Conservation (phyloP, 2,888 invertebrate genomes). For the Sarcophaga caerulescens region DNA sequence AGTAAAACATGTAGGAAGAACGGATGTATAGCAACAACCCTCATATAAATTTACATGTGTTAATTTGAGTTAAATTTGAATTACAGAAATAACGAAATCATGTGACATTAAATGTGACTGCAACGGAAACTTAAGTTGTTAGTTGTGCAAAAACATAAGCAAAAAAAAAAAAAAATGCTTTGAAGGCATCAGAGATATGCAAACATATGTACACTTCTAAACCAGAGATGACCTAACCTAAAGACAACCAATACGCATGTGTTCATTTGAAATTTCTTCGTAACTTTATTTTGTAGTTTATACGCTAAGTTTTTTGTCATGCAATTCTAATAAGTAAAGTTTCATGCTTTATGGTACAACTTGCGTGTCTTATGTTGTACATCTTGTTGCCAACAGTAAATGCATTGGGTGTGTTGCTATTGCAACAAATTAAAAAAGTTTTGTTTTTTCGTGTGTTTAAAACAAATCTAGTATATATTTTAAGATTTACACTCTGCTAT, state of each 20-base stretch:
- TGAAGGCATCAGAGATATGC: not conserved
- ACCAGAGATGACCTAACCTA: not conserved
- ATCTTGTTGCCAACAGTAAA: not conserved
- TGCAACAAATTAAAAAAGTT: slow-evolving; percentile 21
- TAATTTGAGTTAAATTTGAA: slow-evolving; percentile 4
- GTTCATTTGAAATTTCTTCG: not conserved
- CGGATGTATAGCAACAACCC: not conserved
- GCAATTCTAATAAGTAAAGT: too few relatives aligned
- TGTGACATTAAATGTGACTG: slow-evolving; percentile 57
- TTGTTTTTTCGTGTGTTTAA: slow-evolving; percentile 4
- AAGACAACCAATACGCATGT: not conserved
- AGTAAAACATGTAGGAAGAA: not conserved
- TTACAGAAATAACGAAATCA: slow-evolving; percentile 36
- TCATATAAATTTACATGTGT: not conserved
- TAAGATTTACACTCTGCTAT: too few relatives aligned
- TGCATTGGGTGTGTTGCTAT: slow-evolving; percentile 9
- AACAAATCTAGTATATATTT: slow-evolving; percentile 12
- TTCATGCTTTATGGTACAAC: not conserved
- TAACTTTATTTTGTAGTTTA: not conserved
- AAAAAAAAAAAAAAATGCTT: slow-evolving; percentile 21
- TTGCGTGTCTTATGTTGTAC: not conserved
- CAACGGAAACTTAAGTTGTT: slow-evolving; percentile 48
- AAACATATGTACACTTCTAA: not conserved
- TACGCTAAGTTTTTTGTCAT: too few relatives aligned
- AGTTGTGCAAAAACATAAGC: slow-evolving; percentile 12